These are phyloP conservation scores for Protobothrops mucrosquamatus DNA, from an alignment of 2,113 vertebrate genomes.

Conservation along the genomic window DNA sequence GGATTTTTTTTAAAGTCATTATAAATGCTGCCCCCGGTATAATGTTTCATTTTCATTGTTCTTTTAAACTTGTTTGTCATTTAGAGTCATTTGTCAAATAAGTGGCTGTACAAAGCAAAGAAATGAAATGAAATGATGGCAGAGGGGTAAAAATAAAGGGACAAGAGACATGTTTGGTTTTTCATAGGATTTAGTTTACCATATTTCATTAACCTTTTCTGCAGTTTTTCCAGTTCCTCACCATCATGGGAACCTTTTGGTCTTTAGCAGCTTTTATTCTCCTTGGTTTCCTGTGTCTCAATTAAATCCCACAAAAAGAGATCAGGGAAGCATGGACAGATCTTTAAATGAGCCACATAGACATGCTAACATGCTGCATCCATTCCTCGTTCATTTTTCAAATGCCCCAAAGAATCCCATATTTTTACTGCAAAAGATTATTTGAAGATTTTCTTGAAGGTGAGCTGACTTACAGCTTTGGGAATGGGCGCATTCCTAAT, in stretches of 20 bases:
- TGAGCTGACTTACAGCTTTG: background rate
- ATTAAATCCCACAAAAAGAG: background rate
- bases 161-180: background rate
- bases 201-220: background rate
- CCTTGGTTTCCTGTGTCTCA: background rate
- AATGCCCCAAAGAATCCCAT: background rate
- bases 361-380: slow-evolving; percentile 12
- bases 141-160: background rate
- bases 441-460: slow-evolving; percentile 24
- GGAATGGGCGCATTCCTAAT: background rate
- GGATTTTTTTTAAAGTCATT: background rate
- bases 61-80: background rate
- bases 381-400: slow-evolving; percentile 27
- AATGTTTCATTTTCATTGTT: background rate
- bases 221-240: background rate
- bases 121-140: background rate
- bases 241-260: background rate
- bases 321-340: background rate
- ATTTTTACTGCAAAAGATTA: background rate
- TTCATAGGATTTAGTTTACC: background rate
- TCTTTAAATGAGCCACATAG: slow-evolving; percentile 25
- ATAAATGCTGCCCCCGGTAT: background rate
- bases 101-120: background rate
- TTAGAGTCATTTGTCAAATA: background rate
- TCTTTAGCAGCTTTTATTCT: background rate